phyloP scores from a whole-genome alignment of 2,113 vertebrate species.

The Mirza zaza region DNA sequence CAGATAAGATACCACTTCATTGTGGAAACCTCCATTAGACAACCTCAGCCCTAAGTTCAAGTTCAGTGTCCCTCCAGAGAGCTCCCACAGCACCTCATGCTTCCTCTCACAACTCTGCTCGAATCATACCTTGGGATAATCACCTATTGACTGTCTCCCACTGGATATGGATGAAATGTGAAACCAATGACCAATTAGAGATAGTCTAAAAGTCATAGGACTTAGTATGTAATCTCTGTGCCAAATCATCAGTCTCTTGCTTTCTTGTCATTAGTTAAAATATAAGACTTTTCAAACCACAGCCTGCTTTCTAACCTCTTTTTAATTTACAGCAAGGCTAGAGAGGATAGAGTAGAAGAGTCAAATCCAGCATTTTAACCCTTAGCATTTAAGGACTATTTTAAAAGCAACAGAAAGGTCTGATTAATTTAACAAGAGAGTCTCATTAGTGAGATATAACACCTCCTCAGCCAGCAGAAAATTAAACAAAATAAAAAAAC shows the following conservation, averaged over 20 bases:
- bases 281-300: background rate
- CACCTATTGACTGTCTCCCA: background rate
- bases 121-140: background rate
- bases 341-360: background rate
- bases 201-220: background rate
- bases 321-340: background rate
- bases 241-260: background rate
- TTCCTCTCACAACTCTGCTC: background rate
- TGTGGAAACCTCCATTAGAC: background rate
- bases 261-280: conserved; percentile 10
- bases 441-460: conserved; percentile 11
- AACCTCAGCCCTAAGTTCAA: background rate
- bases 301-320: background rate
- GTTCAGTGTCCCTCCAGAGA: background rate
- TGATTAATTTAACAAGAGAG: conserved; percentile 16
- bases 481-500: conserved; percentile 3
- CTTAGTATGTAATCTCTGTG: background rate
- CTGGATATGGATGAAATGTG: background rate
- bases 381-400: background rate
- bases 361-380: background rate
- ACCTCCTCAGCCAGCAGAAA: conserved; percentile 10
- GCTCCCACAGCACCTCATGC: background rate
- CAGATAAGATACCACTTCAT: background rate
- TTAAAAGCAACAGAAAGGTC: background rate
- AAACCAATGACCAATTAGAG: background rate